Conservation (phyloP, 2,113 vertebrate species). For the Planiliza haematocheilus region DNA sequence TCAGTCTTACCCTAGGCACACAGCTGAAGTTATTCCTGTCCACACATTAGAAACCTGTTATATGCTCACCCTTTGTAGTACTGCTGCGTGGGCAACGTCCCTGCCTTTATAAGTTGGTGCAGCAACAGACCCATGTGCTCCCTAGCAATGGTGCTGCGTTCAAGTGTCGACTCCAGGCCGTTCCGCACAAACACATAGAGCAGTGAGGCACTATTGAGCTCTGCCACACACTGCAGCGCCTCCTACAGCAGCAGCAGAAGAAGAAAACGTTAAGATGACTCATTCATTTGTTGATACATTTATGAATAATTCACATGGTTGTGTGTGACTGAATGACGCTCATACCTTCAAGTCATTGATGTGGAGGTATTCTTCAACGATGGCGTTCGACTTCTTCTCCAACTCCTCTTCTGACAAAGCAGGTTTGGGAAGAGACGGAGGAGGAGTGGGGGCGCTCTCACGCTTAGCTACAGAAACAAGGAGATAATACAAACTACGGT, state of each 20-base stretch:
- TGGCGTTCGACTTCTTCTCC: conserved; percentile 93
- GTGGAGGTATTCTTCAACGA: conserved; percentile 96
- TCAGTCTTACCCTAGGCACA: neutral
- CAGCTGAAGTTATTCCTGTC: neutral
- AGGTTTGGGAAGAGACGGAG: conserved; percentile 80
- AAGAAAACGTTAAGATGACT: too few relatives aligned
- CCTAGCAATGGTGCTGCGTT: conserved; percentile 91
- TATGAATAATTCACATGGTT: neutral
- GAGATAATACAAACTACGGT: neutral
- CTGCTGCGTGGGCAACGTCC: conserved; percentile 86
- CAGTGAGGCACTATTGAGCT: conserved; percentile 87
- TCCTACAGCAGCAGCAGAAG: conserved; percentile 80
- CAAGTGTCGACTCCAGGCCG: conserved; percentile 91
- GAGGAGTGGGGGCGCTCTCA: conserved; percentile 76
- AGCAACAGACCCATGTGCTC: conserved; percentile 91
- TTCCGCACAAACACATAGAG: conserved; percentile 94
- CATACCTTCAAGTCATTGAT: conserved; percentile 95
- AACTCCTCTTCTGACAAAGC: conserved; percentile 89
- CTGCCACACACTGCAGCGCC: conserved; percentile 93
- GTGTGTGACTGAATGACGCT: neutral
- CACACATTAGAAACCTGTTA: conserved; percentile 3
- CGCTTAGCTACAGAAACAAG: conserved; percentile 82
- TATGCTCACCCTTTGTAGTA: conserved; percentile 92
- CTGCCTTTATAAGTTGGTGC: conserved; percentile 87
- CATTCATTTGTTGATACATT: too few relatives aligned